Base-by-base conservation (phyloP, 2,797 vertebrate genomes). In the Passerculus sandwichensis region DNA sequence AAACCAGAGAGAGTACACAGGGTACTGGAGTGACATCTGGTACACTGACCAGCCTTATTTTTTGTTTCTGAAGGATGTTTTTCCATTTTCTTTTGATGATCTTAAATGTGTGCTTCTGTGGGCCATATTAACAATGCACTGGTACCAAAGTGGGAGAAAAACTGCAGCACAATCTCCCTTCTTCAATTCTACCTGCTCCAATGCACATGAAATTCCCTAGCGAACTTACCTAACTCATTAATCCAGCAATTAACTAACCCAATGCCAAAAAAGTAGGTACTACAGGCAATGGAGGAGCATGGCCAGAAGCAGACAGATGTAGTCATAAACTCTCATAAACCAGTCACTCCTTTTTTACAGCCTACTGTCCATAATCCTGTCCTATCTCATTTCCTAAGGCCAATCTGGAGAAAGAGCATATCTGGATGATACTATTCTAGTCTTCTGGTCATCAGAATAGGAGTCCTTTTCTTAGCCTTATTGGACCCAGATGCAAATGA, bases 31-130 rank as follows among this genome's bases (percentile, higher is more conserved):
- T 3, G 0, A 60, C 11, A 36, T 29, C 8, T 5, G 11, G 36
- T 62, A 59, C 11, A 66, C 3, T 17, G 22, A 15, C 7, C 17
- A 79, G 7, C 2, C 25, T 14, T 50, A 6, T 38, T 14, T 82
- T 66, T 83, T 53, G 8, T 65, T 90, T 83, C 64, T 88, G 32
- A 74, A 42, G 7, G 26, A 69, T 36, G 30, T 22, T 57, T 69
- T 42, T 56, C 50, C 7, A 6, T 7, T 61, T 76, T 20, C 29
- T 69, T 88, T 60, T 18, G 38, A 40, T 47, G 82, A 48, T n/a
- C 0, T 0, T 15, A 51, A 40, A 6, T 0, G 0, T 26, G 15
- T 57, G 26, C 13, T 65, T 83, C 72, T 61, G 23, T 70, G 40
- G 47, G 4, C 15, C 25, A 25, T 22, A 40, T 57, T 15, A 85